Conservation (phyloP, 2,797 vertebrate species). For the Tarsius wallacei region DNA sequence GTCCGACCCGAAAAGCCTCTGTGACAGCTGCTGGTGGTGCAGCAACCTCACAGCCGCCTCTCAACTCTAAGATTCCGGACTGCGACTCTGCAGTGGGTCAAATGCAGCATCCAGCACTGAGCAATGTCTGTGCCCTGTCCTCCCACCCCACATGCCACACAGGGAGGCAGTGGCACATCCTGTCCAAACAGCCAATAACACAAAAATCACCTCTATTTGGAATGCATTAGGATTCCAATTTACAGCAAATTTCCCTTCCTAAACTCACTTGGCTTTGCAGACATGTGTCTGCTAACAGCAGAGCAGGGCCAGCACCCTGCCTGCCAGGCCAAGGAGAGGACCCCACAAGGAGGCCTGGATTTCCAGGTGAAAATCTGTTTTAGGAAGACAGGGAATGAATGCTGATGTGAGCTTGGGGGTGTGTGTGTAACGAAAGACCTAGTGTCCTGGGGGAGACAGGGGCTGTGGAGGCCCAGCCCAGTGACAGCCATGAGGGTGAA, state of each 20-base stretch:
- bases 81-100: not conserved
- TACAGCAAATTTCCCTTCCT: slow-evolving; percentile 54
- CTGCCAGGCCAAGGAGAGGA: not conserved
- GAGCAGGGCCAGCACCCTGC: not conserved
- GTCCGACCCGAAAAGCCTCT: accelerated
- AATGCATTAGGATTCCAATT: slow-evolving; percentile 30
- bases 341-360: not conserved
- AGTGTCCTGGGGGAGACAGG: not conserved
- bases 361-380: not conserved
- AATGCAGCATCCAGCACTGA: accelerated
- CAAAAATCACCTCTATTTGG: slow-evolving; percentile 23
- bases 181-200: not conserved
- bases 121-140: accelerated
- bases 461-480: not conserved
- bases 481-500: accelerated
- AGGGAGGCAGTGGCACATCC: not conserved
- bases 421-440: not conserved
- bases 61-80: accelerated
- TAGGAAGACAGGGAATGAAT: not conserved
- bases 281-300: not conserved
- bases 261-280: not conserved
- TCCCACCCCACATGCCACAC: accelerated
- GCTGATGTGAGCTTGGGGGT: not conserved
- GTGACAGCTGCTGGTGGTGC: accelerated
- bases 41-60: no score